Evolutionary conservation across 2,797 vertebrate genomes (phyloP), one percentile per base, ranked within the genome.

Genomic region (Eutrigla gurnardus): DNA sequence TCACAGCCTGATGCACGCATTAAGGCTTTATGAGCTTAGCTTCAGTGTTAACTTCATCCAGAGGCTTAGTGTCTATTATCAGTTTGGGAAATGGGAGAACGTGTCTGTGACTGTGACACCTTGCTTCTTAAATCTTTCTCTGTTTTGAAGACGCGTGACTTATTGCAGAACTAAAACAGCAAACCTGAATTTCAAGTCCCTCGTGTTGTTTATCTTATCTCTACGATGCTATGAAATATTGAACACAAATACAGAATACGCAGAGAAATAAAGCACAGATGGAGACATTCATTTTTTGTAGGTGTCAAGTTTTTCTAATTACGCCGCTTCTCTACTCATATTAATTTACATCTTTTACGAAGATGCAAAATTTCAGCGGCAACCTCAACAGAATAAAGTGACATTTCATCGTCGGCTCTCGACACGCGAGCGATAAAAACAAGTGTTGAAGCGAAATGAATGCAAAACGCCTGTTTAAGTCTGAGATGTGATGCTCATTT

Each of bases 401-500:
- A 75, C 53, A 74, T 65, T 69, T 82, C 50, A 45, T 50, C 7
- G 70, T 50, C 49, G 76, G 61, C 60, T 77, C 72, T 62, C 68
- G 61, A 63, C 18, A 46, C 45, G 35, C 25, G 32, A 32, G 68
- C 42, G 59, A 75, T 80, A 69, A 64, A 83, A 78, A 64, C 17
- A 52, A 61, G 58, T 80, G 73, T 42, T 74, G 68, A 76, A 25
- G 63, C 9, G 25, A 71, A 74, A 66, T 45, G 36, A 77, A 81
- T 82, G 81, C 66, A 85, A 89, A 92, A 83, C 25, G 53, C 88
- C 80, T 82, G 85, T 86, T 91, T 86, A 81, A 92, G 72, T 82
- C 85, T 67, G 79, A 53, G 75, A 89, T 66, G 76, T 88, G 88
- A 92, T 93, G 92, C 83, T 93, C 91, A 93, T 94, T 94, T 93